Conservation (phyloP, 2,113 vertebrate genomes). For the Monopterus albus region DNA sequence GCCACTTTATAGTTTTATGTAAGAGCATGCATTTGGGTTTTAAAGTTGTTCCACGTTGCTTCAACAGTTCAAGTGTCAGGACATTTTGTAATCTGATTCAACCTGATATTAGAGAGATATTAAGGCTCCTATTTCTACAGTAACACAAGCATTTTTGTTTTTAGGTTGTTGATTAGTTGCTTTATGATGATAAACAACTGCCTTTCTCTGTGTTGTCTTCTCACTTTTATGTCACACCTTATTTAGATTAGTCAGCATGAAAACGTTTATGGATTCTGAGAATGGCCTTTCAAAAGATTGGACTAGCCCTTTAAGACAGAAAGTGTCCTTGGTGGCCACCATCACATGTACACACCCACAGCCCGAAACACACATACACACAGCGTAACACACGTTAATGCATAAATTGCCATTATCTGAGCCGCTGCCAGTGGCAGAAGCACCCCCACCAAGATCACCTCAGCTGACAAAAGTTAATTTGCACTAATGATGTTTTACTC, state of each 20-base stretch:
- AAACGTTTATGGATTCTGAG: conserved; percentile 37
- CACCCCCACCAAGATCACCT: conserved; percentile 83
- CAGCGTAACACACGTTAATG: conserved; percentile 65
- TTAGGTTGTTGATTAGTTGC: neutral
- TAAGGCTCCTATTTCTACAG: neutral
- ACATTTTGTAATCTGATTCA: neutral
- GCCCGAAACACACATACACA: conserved; percentile 43
- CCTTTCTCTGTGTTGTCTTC: neutral
- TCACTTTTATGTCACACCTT: conserved; percentile 3
- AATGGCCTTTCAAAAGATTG: conserved; percentile 48
- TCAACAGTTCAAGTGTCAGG: too few relatives aligned
- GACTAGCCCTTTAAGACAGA: conserved; percentile 74
- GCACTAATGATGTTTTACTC: conserved; percentile 87
- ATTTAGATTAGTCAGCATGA: conserved; percentile 4
- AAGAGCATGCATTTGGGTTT: too few relatives aligned
- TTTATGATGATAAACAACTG: neutral
- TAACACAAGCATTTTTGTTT: neutral
- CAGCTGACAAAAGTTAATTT: conserved; percentile 88
- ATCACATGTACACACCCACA: conserved; percentile 44
- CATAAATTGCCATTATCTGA: conserved; percentile 83
- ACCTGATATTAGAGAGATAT: neutral
- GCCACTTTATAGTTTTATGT: too few relatives aligned
- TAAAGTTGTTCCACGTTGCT: too few relatives aligned
- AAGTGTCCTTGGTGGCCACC: conserved; percentile 72
- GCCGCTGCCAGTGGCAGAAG: conserved; percentile 79